Percentiles rank a stretch among this genome's conserved stretches.
Conservation (phyloP, 2,113 vertebrate genomes). For the Zonotrichia leucophrys region DNA sequence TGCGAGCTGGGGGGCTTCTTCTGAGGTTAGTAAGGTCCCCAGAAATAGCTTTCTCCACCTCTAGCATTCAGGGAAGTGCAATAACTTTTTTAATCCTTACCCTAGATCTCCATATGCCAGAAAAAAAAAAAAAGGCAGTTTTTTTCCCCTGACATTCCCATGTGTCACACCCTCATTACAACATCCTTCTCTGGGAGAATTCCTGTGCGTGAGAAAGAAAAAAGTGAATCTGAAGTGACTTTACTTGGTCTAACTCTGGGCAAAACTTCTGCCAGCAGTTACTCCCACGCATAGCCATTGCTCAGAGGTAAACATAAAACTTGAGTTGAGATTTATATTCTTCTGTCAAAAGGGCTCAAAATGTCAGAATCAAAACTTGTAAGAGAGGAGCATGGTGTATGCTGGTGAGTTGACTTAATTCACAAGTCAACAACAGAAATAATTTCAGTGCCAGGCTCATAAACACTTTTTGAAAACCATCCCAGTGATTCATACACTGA, state of each 20-base stretch:
- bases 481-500: background rate
- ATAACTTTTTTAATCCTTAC: background rate
- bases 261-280: conserved; percentile 30
- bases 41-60: background rate
- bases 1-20: background rate
- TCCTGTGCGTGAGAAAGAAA: conserved; percentile 36
- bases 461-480: background rate
- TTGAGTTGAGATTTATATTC: background rate
- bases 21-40: background rate
- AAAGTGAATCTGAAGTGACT: conserved; percentile 26
- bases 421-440: background rate
- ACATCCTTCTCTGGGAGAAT: background rate
- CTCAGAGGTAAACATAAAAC: background rate
- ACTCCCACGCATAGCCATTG: background rate
- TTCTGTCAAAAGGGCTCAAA: conserved; percentile 25
- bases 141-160: conserved; percentile 9
- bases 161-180: conserved; percentile 49
- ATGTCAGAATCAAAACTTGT: background rate
- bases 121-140: background rate
- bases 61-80: background rate
- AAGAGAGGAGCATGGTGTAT: background rate
- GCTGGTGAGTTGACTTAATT: background rate
- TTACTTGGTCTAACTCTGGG: background rate
- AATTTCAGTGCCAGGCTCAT: background rate
- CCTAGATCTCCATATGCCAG: background rate